Evolutionary conservation across 2,797 vertebrate species (phyloP).

Genomic region (Orientallactaga sibirica): DNA sequence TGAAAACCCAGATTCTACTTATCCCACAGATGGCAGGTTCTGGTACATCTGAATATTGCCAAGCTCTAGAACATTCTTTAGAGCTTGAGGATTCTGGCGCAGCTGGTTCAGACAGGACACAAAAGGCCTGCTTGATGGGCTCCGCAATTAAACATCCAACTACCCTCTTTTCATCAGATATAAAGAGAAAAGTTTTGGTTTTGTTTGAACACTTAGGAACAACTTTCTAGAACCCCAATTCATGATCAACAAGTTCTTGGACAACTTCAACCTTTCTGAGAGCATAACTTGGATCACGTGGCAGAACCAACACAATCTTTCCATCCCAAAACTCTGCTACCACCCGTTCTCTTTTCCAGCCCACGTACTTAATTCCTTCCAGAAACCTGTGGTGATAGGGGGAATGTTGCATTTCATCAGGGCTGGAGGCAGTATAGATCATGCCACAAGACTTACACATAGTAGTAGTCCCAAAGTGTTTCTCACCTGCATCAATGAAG

Average conservation of each 20-base stretch:
- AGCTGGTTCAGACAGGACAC: conserved; percentile 91
- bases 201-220: conserved; percentile 89
- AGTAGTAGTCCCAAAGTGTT: conserved; percentile 92
- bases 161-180: conserved; percentile 93
- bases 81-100: conserved; percentile 76
- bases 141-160: conserved; percentile 96
- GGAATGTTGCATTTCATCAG: conserved; percentile 93
- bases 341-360: conserved; percentile 97
- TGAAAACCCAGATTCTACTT: conserved; percentile 97
- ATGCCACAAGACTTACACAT: conserved; percentile 95
- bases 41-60: conserved; percentile 93
- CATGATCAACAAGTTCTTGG: conserved; percentile 92
- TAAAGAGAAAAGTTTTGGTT: conserved; percentile 94
- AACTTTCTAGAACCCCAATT: conserved; percentile 95
- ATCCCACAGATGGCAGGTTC: conserved; percentile 93
- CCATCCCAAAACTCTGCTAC: conserved; percentile 97
- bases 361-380: conserved; percentile 93
- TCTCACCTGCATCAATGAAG: conserved; percentile 97
- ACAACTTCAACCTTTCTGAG: conserved; percentile 96
- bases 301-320: conserved; percentile 95
- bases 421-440: conserved; percentile 94
- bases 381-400: conserved; percentile 95
- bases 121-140: conserved; percentile 93
- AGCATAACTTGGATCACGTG: conserved; percentile 94
- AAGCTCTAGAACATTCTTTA: conserved; percentile 93